Evolutionary conservation across 2,888 invertebrate species (phyloP), one percentile per base, ranked within the genome.

Genomic region (Andrena hattorfiana): DNA sequence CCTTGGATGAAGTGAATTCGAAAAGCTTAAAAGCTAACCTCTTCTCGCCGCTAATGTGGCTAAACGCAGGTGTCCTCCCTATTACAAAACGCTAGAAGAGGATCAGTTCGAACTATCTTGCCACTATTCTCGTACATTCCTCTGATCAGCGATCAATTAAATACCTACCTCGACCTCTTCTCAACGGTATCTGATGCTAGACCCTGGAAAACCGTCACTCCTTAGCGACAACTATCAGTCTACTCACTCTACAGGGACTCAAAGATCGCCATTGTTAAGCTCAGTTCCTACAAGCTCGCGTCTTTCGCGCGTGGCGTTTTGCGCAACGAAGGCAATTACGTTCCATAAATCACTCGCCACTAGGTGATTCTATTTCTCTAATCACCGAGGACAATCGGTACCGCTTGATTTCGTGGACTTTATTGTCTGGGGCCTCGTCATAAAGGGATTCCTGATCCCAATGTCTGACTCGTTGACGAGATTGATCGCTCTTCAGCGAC

Each of bases 401-500:
- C 51, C 48, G 59, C 72, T 75, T 62, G 78, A 81, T 83, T 76
- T 63, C 64, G 63, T 72, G 49, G 64, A 83, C 81, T 83, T 83
- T 76, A 81, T 83, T 76, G 71, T 72, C 60, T 66, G n/a, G 10
- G 16, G 49, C 5, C 32, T 76, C 71, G 73, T 86, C 85, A 75
- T 75, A 85, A 82, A 87, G 88, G 83, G 84, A 87, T 89, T 81
- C 83, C 84, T 74, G 83, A 83, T 85, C 84, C 75, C 77, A 80
- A 79, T 85, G 77, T 74, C 81, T 75, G 85, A 76, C 84, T 87
- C 83, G 75, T 83, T 87, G 86, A 86, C 85, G 85, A 90, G 87
- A 91, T 91, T 90, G 91, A 90, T 91, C 89, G 85, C 82, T 85
- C 77, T 83, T 83, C 87, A 86, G 87, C 89, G 89, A 89, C 90